phyloP scores from a whole-genome alignment of 2,888 invertebrate species.

The Sylvicola fuscatus region DNA sequence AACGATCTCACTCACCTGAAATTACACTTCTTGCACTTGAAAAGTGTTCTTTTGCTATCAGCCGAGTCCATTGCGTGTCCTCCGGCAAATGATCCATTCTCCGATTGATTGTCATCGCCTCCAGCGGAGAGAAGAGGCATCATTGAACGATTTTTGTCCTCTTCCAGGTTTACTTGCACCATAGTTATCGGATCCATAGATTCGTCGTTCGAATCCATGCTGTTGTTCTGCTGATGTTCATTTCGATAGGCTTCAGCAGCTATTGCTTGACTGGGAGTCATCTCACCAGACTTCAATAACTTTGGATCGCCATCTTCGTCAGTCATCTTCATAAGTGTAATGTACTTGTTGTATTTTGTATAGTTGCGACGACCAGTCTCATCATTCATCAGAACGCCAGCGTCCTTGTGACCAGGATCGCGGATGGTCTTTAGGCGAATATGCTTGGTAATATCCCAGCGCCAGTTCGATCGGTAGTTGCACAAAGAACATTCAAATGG shows the following conservation, averaged over 20 bases:
- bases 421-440: constrained; percentile 74
- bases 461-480: constrained; percentile 86
- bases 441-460: constrained; percentile 93
- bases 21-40: constrained; percentile 82
- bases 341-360: constrained; percentile 79
- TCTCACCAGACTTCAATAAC: constrained; percentile 25
- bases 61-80: constrained; percentile 25
- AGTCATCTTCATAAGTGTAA: constrained; percentile 45
- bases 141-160: neutral
- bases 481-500: constrained; percentile 92
- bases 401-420: constrained; percentile 60
- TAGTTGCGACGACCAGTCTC: constrained; percentile 81
- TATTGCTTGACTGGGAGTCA: constrained; percentile 25
- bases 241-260: too few relatives aligned
- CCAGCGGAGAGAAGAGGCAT: neutral
- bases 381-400: constrained; percentile 75
- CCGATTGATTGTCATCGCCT: neutral
- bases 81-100: constrained; percentile 13
- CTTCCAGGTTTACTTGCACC: too few relatives aligned
- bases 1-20: constrained; percentile 44
- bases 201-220: constrained; percentile 4
- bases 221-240: constrained; percentile 17
- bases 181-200: too few relatives aligned
- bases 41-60: constrained; percentile 45
- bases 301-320: constrained; percentile 28